Percentiles rank a stretch among this genome's conserved stretches.
Evolutionary conservation across 2,888 invertebrate species (phyloP).

Genomic region (Aradus depressus): DNA sequence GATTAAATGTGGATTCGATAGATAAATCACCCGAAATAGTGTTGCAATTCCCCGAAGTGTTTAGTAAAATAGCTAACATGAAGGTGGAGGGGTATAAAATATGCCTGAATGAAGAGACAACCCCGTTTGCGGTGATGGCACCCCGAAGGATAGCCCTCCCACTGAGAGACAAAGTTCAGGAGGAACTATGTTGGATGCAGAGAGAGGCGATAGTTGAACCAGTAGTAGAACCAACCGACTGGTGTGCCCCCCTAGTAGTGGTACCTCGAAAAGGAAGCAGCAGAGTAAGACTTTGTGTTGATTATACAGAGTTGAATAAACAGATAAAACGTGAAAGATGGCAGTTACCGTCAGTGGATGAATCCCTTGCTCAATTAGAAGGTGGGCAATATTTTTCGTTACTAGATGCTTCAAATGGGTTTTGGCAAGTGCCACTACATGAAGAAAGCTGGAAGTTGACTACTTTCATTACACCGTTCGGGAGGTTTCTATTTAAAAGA

Average conservation of each 20-base stretch:
- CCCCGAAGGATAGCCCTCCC: constrained; percentile 9
- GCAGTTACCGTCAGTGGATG: background rate
- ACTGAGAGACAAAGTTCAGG: constrained; percentile 2
- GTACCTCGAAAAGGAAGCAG: constrained; percentile 11
- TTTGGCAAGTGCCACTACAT: constrained; percentile 8
- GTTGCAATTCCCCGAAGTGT: too few relatives aligned
- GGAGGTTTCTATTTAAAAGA: constrained; percentile 1
- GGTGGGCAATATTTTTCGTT: constrained; percentile 25
- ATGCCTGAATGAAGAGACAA: too few relatives aligned
- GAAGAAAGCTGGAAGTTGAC: constrained; percentile 10
- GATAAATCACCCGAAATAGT: constrained; percentile 9
- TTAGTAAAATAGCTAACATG: too few relatives aligned
- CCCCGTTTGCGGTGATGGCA: too few relatives aligned
- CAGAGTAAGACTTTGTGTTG: constrained; percentile 14
- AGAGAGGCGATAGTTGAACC: constrained; percentile 2
- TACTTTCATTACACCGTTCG: constrained; percentile 24
- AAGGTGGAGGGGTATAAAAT: too few relatives aligned
- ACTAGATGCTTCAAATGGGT: background rate
- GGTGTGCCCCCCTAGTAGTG: constrained; percentile 15
- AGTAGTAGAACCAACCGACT: constrained; percentile 8
- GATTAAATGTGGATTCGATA: constrained; percentile 5
- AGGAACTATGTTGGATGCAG: constrained; percentile 9
- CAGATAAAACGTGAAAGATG: background rate
- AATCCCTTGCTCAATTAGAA: background rate
- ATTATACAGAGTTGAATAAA: constrained; percentile 18